phyloP scores from a whole-genome alignment of 2,113 vertebrate species.

The Apteryx mantelli region DNA sequence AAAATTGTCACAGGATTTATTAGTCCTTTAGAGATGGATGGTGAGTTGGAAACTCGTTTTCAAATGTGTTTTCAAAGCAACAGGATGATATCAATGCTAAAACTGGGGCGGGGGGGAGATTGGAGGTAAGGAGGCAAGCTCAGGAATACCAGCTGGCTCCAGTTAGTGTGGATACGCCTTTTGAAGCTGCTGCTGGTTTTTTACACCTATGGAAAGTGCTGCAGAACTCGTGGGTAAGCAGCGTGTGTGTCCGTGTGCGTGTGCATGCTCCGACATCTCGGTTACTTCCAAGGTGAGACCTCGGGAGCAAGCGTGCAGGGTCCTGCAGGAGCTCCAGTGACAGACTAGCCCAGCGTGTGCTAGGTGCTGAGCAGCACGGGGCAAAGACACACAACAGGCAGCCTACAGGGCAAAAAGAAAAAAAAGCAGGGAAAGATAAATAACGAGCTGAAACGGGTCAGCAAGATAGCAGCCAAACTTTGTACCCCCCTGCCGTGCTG shows the following conservation, averaged over 20 bases:
- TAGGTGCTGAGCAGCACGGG: neutral
- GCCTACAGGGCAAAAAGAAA: neutral
- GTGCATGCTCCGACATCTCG: neutral
- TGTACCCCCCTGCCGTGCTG: neutral
- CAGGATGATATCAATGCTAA: neutral
- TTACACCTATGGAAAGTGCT: neutral
- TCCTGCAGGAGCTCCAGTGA: neutral
- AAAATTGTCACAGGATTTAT: neutral
- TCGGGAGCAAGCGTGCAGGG: neutral
- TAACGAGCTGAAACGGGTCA: neutral
- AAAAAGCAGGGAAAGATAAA: neutral
- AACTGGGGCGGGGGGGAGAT: neutral
- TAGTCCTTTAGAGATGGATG: neutral
- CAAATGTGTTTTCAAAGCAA: neutral
- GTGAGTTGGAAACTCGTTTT: neutral
- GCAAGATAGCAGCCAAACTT: neutral
- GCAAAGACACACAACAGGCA: neutral
- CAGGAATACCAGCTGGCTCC: neutral
- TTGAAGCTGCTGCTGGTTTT: neutral
- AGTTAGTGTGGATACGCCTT: neutral
- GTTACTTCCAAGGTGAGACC: neutral
- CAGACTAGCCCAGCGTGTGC: neutral
- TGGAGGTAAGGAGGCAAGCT: neutral
- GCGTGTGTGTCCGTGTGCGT: neutral
- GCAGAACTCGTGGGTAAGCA: neutral